Percentiles rank a stretch among this genome's conserved stretches.
Evolutionary conservation across 2,113 vertebrate species (phyloP).

Genomic region (Salvelinus fontinalis): DNA sequence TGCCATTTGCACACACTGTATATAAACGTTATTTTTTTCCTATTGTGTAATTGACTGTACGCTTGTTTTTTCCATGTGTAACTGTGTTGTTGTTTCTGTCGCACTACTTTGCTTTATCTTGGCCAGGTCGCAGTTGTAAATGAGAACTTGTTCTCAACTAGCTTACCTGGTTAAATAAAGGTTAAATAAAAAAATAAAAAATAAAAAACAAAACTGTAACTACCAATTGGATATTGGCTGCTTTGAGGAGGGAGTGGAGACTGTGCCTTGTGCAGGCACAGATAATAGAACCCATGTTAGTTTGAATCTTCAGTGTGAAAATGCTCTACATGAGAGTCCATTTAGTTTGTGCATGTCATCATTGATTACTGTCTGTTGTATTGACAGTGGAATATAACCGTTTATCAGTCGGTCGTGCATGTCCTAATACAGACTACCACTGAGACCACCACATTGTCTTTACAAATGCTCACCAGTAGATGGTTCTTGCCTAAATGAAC

Average conservation of each 20-base stretch:
- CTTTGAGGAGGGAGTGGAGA: slow-evolving; percentile 27
- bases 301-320: neutral
- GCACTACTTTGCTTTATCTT: no score
- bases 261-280: slow-evolving; percentile 37
- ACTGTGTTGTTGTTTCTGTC: no score
- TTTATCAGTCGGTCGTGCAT: neutral
- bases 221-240: slow-evolving; percentile 22
- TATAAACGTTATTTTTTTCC: no score
- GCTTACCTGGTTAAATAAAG: no score
- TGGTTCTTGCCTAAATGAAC: neutral
- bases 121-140: no score
- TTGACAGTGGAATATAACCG: neutral
- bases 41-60: no score
- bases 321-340: neutral
- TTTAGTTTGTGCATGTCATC: neutral
- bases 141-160: no score
- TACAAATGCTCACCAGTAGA: neutral
- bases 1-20: no score
- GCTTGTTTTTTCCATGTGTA: no score
- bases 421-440: no score
- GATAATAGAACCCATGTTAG: neutral
- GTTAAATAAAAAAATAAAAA: no score
- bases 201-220: no score
- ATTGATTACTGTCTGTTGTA: neutral
- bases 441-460: neutral